phyloP scores from a whole-genome alignment of 2,888 invertebrate genomes.

The Keiferia lycopersicella region DNA sequence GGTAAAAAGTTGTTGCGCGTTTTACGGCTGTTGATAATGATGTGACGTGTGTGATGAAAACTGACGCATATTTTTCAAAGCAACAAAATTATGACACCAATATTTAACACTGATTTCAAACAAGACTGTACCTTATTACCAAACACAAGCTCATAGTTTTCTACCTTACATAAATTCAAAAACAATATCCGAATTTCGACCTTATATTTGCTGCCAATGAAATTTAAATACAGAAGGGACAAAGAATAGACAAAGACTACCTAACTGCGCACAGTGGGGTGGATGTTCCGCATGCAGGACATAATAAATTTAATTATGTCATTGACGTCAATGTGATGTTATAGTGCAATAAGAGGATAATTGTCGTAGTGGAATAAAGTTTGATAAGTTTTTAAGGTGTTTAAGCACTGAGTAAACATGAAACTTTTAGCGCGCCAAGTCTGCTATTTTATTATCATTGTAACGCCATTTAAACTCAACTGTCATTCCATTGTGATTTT shows the following conservation, averaged over 20 bases:
- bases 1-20: too few species aligned
- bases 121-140: background rate
- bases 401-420: too few species aligned
- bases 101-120: background rate
- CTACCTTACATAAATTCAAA: background rate
- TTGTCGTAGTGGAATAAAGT: background rate
- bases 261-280: conserved; percentile 5
- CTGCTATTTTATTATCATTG: too few species aligned
- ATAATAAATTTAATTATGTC: conserved; percentile 21
- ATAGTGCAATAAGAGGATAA: conserved; percentile 13
- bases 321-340: conserved; percentile 1
- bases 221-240: conserved; percentile 15
- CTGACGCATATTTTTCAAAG: too few species aligned
- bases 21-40: too few species aligned
- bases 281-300: background rate
- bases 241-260: conserved; percentile 6
- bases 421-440: too few species aligned
- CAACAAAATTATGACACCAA: background rate
- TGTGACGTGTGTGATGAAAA: too few species aligned
- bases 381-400: too few species aligned
- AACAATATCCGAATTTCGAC: background rate
- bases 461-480: too few species aligned
- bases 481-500: too few species aligned
- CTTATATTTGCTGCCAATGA: background rate
- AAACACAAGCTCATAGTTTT: background rate